Percentiles rank a stretch among this genome's conserved stretches.
Evolutionary conservation across 2,113 vertebrate species (phyloP).

Genomic region (Oceanites oceanicus): DNA sequence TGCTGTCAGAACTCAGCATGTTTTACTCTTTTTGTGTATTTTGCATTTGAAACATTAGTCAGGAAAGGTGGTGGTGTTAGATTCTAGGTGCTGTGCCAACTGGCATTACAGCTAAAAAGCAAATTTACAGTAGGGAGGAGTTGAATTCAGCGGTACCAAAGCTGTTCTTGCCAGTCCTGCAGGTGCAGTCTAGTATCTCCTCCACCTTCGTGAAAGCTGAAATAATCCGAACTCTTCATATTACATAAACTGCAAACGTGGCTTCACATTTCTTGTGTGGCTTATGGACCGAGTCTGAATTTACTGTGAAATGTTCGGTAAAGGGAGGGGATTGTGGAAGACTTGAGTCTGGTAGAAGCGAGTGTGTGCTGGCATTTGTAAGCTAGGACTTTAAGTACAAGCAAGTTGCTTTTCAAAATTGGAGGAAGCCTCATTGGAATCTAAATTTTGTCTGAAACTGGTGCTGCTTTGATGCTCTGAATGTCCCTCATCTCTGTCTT

Average conservation of each 20-base stretch:
- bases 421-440: rapidly evolving
- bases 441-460: not conserved
- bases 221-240: not conserved
- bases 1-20: not conserved
- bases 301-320: not conserved
- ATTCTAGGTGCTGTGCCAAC: not conserved
- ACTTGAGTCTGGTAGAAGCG: not conserved
- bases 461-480: not conserved
- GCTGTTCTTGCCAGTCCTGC: no score
- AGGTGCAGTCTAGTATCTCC: no score
- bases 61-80: not conserved
- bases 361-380: not conserved
- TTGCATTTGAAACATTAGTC: not conserved
- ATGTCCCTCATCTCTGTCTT: not conserved
- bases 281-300: not conserved
- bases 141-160: not conserved
- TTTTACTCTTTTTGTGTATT: not conserved
- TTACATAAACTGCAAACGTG: not conserved
- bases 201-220: not conserved
- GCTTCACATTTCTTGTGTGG: not conserved
- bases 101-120: not conserved
- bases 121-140: not conserved
- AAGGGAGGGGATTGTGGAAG: not conserved
- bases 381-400: not conserved
- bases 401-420: not conserved